Base-by-base conservation (phyloP, 1,140 invertebrate genomes). In the Scaptodrosophila lebanonensis region DNA sequence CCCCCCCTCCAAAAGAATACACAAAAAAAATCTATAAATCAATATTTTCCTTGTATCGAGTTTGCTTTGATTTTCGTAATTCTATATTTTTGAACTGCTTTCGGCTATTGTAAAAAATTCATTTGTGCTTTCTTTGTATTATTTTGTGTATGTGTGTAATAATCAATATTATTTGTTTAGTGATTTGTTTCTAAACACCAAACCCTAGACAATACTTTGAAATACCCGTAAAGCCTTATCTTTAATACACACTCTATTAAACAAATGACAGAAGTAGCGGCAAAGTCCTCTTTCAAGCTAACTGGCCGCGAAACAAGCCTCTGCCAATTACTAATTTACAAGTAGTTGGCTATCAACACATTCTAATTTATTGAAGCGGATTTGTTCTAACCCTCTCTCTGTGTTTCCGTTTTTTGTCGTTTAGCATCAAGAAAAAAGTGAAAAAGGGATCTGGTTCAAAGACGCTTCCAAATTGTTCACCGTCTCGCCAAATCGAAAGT, bases 391-490 rank as follows among this genome's bases (percentile, higher is more conserved):
- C 11, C 18, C 7, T 17, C 44, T 32, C 27, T 64, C 8, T 44
- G 9, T n/a, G 4, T 16, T 2, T 27, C n/a, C 18, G 20, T 8
- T 17, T 6, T 40, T 47, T 62, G 18, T 54, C 6, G 75, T 88
- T n/a, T 88, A 95, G 95, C 88, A 97, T 97, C 67, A 97, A 97
- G 87, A 96, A 96, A 86, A 96, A 96, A 88, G 95, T 96, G 58
- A 94, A 95, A 88, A 94, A 96, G 86, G 92, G 91, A 5, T 93
- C 91, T 1, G 94, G 94, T 12, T 95, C 93, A 0, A 96, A 95
- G 88, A 95, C 95, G 0, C 86, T 96, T 49, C 95, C 95, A 17
- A 93, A 91, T 84, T 94, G 93, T 69, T 95, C 94, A 13, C 93
- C 94, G 5, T 94, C 94, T 20, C 89, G 94, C 51, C 93, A 93